Conservation (phyloP, 2,797 vertebrate species). For the Macrochelys suwanniensis region DNA sequence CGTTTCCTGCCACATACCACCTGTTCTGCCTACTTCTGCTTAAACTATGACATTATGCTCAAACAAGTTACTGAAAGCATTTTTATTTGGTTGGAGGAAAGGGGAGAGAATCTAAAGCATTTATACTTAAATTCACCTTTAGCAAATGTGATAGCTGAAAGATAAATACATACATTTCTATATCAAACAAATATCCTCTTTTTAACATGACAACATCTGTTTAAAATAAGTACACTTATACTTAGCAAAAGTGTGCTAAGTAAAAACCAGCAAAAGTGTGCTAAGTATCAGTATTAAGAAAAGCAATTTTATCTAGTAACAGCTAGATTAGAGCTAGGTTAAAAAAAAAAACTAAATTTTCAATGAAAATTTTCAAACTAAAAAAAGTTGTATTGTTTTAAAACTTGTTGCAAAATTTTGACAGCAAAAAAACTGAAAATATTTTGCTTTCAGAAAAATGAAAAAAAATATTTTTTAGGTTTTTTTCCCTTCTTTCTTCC, state of each 20-base stretch:
- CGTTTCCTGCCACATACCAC: too few species aligned
- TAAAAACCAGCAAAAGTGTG: background rate
- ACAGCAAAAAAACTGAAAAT: background rate
- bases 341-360: background rate
- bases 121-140: background rate
- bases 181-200: background rate
- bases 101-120: background rate
- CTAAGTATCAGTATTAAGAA: background rate
- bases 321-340: background rate
- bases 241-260: background rate
- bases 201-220: background rate
- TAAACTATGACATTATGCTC: background rate
- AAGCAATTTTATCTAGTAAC: accelerated
- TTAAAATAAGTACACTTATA: background rate
- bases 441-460: background rate
- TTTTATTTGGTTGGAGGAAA: background rate
- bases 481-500: background rate
- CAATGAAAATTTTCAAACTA: background rate
- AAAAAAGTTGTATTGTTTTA: background rate
- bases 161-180: background rate
- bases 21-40: background rate
- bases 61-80: background rate
- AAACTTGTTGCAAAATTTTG: background rate
- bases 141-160: background rate
- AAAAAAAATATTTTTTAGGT: background rate